A percentile compares a stretch with the other conserved stretches of the same genome.
These are phyloP conservation scores for Typhlomys cinereus DNA, from an alignment of 2,113 vertebrate genomes.

Conservation along the genomic window DNA sequence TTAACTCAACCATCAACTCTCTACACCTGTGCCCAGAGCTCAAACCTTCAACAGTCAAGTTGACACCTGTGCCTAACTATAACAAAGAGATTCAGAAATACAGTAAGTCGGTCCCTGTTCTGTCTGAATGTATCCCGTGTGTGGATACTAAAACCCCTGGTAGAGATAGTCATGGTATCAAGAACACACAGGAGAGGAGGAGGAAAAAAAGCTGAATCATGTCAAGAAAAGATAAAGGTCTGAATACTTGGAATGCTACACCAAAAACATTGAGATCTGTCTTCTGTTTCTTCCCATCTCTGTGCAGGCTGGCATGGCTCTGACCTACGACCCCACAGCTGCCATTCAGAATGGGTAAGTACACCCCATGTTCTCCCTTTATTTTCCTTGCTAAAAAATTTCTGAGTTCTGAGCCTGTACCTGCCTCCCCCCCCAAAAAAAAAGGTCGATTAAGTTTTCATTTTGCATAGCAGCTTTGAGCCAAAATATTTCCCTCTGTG, in stretches of 20 bases:
- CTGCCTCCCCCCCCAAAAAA: too few relatives aligned
- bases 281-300: conserved; percentile 71
- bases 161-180: conserved; percentile 19
- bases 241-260: not conserved
- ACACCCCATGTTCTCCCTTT: conserved; percentile 69
- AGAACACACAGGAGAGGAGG: not conserved
- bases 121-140: conserved; percentile 42
- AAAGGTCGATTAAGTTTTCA: not conserved
- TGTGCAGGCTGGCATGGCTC: conserved; percentile 95
- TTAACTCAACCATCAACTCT: too few relatives aligned
- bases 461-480: conserved; percentile 54
- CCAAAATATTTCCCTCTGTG: not conserved
- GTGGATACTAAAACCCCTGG: conserved; percentile 35
- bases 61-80: too few relatives aligned
- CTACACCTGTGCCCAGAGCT: too few relatives aligned
- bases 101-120: not conserved
- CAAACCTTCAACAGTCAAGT: too few relatives aligned
- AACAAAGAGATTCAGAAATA: too few relatives aligned
- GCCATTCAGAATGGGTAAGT: conserved; percentile 99
- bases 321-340: conserved; percentile 95
- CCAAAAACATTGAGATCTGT: conserved; percentile 78
- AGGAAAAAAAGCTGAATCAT: conserved; percentile 27
- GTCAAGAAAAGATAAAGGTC: not conserved
- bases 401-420: conserved; percentile 51
- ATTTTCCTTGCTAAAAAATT: conserved; percentile 28